Conservation (phyloP, 2,888 invertebrate genomes). For the Athalia circularis region DNA sequence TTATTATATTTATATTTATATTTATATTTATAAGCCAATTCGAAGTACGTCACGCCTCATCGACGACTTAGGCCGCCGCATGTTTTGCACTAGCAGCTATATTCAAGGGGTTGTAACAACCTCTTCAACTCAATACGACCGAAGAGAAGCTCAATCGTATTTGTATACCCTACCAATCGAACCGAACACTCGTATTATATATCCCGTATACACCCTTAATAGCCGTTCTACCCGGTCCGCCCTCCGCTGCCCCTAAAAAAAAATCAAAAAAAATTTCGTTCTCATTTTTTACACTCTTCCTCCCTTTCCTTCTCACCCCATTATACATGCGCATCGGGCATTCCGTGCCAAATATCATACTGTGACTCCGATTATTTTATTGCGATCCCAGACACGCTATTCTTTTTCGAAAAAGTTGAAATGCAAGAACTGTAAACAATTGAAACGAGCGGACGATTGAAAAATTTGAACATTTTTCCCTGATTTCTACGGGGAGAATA, state of each 20-base stretch:
- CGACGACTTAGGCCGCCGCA: not conserved
- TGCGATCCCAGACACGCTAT: too few species aligned
- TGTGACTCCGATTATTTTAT: not conserved
- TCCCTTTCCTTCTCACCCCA: not conserved
- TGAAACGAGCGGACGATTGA: too few species aligned
- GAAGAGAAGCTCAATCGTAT: not conserved
- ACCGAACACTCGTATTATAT: not conserved
- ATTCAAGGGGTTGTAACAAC: not conserved
- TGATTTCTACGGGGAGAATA: too few species aligned
- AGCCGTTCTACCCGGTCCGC: not conserved
- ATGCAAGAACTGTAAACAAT: too few species aligned
- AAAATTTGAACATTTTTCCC: too few species aligned
- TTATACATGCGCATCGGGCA: not conserved
- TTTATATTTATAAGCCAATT: not conserved
- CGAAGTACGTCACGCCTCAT: slow-evolving; percentile 22
- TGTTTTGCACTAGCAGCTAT: not conserved
- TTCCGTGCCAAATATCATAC: not conserved
- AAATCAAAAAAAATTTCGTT: not conserved
- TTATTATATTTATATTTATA: too few species aligned
- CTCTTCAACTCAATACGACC: slow-evolving; percentile 21
- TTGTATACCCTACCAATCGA: slow-evolving; percentile 26
- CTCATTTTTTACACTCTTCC: slow-evolving; percentile 12
- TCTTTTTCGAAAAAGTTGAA: too few species aligned
- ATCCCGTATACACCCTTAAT: not conserved
- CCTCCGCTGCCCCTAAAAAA: not conserved